Evolutionary conservation across 2,888 invertebrate genomes (phyloP).

Genomic region (Caenorhabditis sp.): DNA sequence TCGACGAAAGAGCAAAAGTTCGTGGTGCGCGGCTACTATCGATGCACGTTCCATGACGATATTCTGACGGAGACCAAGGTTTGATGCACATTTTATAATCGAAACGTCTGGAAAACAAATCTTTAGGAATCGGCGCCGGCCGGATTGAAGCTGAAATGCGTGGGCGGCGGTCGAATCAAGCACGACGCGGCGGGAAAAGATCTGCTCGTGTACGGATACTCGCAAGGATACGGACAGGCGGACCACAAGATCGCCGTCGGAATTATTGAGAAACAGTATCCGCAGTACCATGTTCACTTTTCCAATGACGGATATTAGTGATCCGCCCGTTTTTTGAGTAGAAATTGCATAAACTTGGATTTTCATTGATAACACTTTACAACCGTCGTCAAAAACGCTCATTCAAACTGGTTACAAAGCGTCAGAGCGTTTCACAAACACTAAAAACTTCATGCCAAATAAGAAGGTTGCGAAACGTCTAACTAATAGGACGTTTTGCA

Average conservation of each 20-base stretch:
- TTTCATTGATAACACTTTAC: too few relatives aligned
- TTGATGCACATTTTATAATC: background rate
- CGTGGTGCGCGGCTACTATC: conserved; percentile 74
- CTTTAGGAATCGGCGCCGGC: too few relatives aligned
- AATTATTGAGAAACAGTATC: conserved; percentile 86
- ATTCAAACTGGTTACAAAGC: too few relatives aligned
- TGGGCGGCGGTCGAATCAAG: conserved; percentile 93
- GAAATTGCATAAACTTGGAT: too few relatives aligned
- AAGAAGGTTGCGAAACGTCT: too few relatives aligned
- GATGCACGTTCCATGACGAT: conserved; percentile 84
- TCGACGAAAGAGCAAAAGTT: conserved; percentile 66
- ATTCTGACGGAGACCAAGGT: conserved; percentile 84
- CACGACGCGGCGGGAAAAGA: conserved; percentile 87
- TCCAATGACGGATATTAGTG: conserved; percentile 91
- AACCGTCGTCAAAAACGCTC: background rate
- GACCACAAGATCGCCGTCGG: conserved; percentile 88
- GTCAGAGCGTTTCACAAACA: too few relatives aligned
- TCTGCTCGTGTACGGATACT: conserved; percentile 93
- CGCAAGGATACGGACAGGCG: conserved; percentile 89
- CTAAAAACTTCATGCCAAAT: too few relatives aligned
- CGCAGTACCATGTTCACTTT: conserved; percentile 86
- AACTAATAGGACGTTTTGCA: too few relatives aligned
- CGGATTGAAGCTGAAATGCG: conserved; percentile 81
- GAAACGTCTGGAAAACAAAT: too few relatives aligned
- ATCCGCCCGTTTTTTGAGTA: background rate